phyloP scores from a whole-genome alignment of 1,140 invertebrate species.

The Drosophila elegans region DNA sequence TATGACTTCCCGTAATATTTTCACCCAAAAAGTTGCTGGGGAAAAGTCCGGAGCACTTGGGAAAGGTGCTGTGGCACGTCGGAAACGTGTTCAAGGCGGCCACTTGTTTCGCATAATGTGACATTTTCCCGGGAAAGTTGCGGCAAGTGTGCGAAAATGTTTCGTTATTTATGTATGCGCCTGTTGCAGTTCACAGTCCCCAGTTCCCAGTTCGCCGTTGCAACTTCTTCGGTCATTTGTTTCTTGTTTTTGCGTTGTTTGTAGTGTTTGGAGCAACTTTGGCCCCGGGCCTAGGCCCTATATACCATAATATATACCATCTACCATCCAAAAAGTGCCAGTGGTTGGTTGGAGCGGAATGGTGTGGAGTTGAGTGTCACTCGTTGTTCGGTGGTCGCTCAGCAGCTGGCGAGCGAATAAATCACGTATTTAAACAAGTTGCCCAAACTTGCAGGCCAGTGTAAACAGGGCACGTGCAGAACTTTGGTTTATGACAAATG shows the following conservation, averaged over 20 bases:
- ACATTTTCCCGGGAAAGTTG: slow-evolving; percentile 64
- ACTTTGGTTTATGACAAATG: slow-evolving; percentile 82
- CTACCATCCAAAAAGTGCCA: slow-evolving; percentile 15
- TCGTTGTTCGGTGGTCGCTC: slow-evolving; percentile 49
- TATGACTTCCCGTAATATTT: slow-evolving; percentile 13
- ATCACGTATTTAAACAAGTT: slow-evolving; percentile 83
- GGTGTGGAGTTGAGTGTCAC: slow-evolving; percentile 27
- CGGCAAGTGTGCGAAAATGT: slow-evolving; percentile 63
- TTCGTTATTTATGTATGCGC: slow-evolving; percentile 79
- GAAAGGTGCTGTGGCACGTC: slow-evolving; percentile 62
- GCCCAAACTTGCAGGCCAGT: slow-evolving; percentile 60
- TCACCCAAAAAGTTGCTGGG: slow-evolving; percentile 12
- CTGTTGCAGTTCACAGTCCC: slow-evolving; percentile 57
- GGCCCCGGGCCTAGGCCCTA: slow-evolving; percentile 26
- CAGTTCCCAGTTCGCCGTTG: slow-evolving; percentile 38
- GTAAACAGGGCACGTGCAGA: slow-evolving; percentile 76
- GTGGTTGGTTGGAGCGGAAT: slow-evolving; percentile 14
- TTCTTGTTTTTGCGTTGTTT: slow-evolving; percentile 34
- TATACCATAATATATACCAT: slow-evolving; percentile 12
- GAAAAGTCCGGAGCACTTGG: slow-evolving; percentile 11
- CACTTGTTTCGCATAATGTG: slow-evolving; percentile 77
- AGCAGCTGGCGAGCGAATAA: slow-evolving; percentile 74
- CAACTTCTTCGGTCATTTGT: slow-evolving; percentile 74
- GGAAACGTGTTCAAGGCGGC: slow-evolving; percentile 55
- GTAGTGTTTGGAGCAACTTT: slow-evolving; percentile 59